Percentiles rank a stretch among this genome's conserved stretches.
Conservation (phyloP, 1,140 invertebrate species). For the Apis cerana region DNA sequence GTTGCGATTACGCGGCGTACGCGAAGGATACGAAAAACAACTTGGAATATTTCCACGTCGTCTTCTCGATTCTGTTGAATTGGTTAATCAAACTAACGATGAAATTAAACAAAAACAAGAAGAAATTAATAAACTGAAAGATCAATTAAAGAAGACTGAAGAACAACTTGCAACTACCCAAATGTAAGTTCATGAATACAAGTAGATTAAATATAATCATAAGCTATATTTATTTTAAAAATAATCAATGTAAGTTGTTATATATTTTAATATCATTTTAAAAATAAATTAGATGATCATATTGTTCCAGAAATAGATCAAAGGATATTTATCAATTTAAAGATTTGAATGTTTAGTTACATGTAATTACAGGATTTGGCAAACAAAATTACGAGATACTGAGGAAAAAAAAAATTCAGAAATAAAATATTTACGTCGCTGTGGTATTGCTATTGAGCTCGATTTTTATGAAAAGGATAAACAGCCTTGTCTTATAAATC, state of each 20-base stretch:
- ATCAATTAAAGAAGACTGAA: constrained; percentile 82
- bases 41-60: constrained; percentile 67
- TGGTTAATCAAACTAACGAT: constrained; percentile 73
- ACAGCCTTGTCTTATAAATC: constrained; percentile 84
- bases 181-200: constrained; percentile 66
- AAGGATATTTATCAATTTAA: neutral
- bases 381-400: constrained; percentile 82
- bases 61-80: constrained; percentile 69
- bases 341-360: constrained; percentile 39
- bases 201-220: neutral
- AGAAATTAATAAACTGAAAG: constrained; percentile 84
- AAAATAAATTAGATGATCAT: neutral
- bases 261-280: neutral
- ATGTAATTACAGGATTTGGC: constrained; percentile 73
- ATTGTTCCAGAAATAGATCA: neutral
- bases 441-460: constrained; percentile 81
- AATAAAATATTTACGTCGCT: constrained; percentile 81
- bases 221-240: neutral
- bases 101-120: constrained; percentile 82
- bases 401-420: constrained; percentile 83
- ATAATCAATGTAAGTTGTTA: too few species aligned
- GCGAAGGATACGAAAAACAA: constrained; percentile 82
- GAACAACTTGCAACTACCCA: constrained; percentile 78
- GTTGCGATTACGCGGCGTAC: constrained; percentile 83
- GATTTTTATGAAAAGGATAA: constrained; percentile 73